A percentile compares a stretch with the other conserved stretches of the same genome.
These are phyloP conservation scores for Orchesella cincta DNA, from an alignment of 1,140 invertebrate genomes.

Conservation along the genomic window DNA sequence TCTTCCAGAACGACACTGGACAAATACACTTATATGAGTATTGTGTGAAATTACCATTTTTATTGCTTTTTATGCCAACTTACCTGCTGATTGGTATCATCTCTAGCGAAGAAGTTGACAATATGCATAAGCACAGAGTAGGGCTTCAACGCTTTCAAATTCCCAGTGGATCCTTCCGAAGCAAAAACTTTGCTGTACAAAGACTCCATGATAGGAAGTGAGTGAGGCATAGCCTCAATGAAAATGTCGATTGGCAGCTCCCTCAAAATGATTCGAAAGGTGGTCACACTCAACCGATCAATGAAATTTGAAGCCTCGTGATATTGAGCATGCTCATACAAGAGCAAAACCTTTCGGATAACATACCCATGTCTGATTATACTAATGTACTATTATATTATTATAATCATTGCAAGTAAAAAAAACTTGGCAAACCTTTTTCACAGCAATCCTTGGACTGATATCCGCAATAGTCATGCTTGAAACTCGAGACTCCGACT, in stretches of 20 bases:
- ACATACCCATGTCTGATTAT: too few species aligned
- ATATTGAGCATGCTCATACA: constrained; percentile 77
- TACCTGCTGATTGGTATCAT: constrained; percentile 57
- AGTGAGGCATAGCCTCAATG: constrained; percentile 82
- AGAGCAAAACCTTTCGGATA: constrained; percentile 62
- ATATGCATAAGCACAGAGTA: constrained; percentile 78
- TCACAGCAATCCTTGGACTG: constrained; percentile 72
- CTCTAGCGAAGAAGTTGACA: constrained; percentile 74
- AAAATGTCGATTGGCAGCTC: constrained; percentile 84
- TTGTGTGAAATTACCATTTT: too few species aligned
- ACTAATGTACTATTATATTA: too few species aligned
- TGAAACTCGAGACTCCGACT: constrained; percentile 55
- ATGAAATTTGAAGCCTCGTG: constrained; percentile 76
- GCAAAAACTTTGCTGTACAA: constrained; percentile 71
- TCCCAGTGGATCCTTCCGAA: constrained; percentile 46
- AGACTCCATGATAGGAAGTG: constrained; percentile 79
- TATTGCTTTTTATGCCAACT: too few species aligned
- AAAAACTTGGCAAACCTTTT: constrained; percentile 56
- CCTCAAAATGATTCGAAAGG: constrained; percentile 56
- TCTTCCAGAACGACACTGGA: constrained; percentile 55
- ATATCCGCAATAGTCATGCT: constrained; percentile 65
- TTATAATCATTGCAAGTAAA: too few species aligned
- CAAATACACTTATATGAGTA: too few species aligned
- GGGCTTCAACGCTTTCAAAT: constrained; percentile 63
- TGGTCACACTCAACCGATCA: constrained; percentile 70